Base-by-base conservation (phyloP, 1,140 invertebrate species). In the Cydia pomonella region DNA sequence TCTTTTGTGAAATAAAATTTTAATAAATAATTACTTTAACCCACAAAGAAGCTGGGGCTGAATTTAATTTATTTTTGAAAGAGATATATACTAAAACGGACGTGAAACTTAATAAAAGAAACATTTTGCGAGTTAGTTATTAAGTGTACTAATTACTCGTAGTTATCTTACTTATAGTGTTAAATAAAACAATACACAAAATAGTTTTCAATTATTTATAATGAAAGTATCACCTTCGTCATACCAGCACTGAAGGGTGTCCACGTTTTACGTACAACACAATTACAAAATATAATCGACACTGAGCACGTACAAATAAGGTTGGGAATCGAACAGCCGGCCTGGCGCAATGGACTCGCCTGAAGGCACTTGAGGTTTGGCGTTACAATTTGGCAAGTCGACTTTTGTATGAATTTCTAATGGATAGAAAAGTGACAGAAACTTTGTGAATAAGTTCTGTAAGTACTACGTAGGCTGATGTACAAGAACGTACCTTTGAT, bases 231-330 rank as follows among this genome's bases (percentile, higher is more conserved):
- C 88, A 90, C 88, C 88, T 87, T 87, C 88, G 84, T 86, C 86
- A 82, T 84, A 84, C 84, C 86, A 92, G 85, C 86, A 88, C 83
- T 89, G 87, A 87, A 90, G 84, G 87, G 89, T 92, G 90, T 91
- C 88, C 81, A 92, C 90, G 90, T 92, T 88, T 83, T 81, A 91
- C 89, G 90, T 89, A 89, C 82, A 90, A 90, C 89, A 92, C 89
- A 91, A 87, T 84, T 86, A 85, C 77, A 88, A 86, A 87, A 79
- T 75, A 81, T 81, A 86, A 83, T 78, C 75, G 82, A 87, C 82
- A 82, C 82, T 76, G 76, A 80, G 75, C 76, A 76, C 79, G 74
- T 85, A 83, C 75, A 82, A 81, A 83, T 77, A 81, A 81, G 83
- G 29, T 64, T 64, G 64, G 69, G 47, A 41, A 29, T 23, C 33